Percentiles rank a stretch among this genome's conserved stretches.
These are phyloP conservation scores for Drosophila ironensis DNA, from an alignment of 1,140 invertebrate genomes.

Conservation along the genomic window DNA sequence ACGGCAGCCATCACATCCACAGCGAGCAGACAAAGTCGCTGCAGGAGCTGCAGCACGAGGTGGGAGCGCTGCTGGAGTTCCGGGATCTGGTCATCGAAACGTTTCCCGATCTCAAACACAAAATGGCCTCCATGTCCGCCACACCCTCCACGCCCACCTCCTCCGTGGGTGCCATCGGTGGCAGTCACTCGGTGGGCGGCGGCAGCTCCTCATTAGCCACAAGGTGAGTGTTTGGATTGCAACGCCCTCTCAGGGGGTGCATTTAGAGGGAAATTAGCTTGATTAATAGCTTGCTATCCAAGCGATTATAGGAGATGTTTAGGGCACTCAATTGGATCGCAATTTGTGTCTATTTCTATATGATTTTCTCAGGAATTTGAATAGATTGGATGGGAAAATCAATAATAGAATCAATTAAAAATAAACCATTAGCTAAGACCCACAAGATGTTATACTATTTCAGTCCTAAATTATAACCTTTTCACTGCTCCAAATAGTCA, in stretches of 20 bases:
- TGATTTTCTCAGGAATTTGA: too few species aligned
- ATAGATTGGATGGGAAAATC: too few species aligned
- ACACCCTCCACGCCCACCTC: constrained; percentile 73
- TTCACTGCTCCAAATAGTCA: too few species aligned
- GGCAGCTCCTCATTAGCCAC: constrained; percentile 71
- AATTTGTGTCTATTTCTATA: too few species aligned
- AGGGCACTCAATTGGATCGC: too few species aligned
- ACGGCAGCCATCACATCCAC: constrained; percentile 78
- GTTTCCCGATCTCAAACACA: constrained; percentile 92
- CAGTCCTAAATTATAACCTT: too few species aligned
- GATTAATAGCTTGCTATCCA: too few species aligned
- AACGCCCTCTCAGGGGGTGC: not conserved
- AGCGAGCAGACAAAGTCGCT: constrained; percentile 82
- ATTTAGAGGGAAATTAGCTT: too few species aligned
- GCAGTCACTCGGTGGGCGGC: constrained; percentile 67
- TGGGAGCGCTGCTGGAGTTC: constrained; percentile 93
- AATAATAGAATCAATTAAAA: too few species aligned
- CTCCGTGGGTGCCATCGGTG: constrained; percentile 79
- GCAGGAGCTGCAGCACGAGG: constrained; percentile 93
- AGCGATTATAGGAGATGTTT: too few species aligned
- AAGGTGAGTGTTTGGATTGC: constrained; percentile 32
- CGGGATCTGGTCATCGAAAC: constrained; percentile 95
- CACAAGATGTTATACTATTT: too few species aligned
- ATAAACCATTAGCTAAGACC: too few species aligned
- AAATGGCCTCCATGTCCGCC: constrained; percentile 85